A percentile compares a stretch with the other conserved stretches of the same genome.
phyloP scores from a whole-genome alignment of 2,888 invertebrate species.

The Elysia crispata region DNA sequence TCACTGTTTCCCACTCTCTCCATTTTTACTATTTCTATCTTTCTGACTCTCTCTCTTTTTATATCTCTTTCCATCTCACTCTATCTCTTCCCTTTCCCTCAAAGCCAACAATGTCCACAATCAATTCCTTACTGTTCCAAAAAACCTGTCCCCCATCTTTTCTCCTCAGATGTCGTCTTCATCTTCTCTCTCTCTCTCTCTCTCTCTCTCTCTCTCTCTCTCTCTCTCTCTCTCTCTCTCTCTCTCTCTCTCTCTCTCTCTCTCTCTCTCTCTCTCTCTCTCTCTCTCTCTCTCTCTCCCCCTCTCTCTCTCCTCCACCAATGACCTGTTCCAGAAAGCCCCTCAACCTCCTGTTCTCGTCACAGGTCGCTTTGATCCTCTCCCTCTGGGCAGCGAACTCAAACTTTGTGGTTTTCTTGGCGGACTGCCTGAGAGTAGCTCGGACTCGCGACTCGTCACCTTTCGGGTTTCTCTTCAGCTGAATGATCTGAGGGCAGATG shows the following conservation, averaged over 20 bases:
- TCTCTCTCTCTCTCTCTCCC: not conserved
- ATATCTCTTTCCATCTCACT: too few species aligned
- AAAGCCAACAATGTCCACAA: too few species aligned
- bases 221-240: not conserved
- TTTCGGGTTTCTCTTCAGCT: slow-evolving; percentile 90
- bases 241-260: not conserved
- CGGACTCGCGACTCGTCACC: slow-evolving; percentile 90
- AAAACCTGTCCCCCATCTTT: slow-evolving; percentile 42
- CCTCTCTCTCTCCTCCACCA: too few species aligned
- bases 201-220: not conserved
- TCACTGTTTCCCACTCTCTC: slow-evolving; percentile 1
- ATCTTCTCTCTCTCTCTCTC: slow-evolving; percentile 32
- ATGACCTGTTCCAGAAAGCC: slow-evolving; percentile 47
- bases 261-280: not conserved
- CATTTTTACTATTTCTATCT: too few species aligned
- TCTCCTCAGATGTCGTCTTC: slow-evolving; percentile 45
- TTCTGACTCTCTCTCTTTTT: too few species aligned
- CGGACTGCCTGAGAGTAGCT: slow-evolving; percentile 87
- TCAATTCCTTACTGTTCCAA: slow-evolving; percentile 43
- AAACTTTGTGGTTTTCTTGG: slow-evolving; percentile 32
- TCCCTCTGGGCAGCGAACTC: slow-evolving; percentile 43
- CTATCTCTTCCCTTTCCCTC: too few species aligned
- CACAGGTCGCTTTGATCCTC: slow-evolving; percentile 40
- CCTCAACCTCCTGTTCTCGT: slow-evolving; percentile 48
- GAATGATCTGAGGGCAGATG: slow-evolving; percentile 84